Conservation (phyloP, 1,140 invertebrate genomes). For the Muscidifurax raptorellus region DNA sequence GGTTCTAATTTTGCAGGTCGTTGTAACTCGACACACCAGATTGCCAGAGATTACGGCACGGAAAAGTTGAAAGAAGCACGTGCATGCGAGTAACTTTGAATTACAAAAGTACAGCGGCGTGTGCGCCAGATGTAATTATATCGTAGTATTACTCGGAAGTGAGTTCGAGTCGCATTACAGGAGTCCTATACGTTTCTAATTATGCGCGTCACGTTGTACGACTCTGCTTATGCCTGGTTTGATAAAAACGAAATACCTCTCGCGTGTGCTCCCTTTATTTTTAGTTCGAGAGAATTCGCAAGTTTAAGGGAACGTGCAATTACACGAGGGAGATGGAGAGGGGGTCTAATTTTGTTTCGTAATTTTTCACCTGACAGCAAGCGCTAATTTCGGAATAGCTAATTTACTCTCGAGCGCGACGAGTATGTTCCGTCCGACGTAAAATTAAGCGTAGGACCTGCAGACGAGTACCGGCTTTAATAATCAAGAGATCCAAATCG, state of each 20-base stretch:
- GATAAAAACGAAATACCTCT: not conserved
- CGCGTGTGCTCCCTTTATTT: not conserved
- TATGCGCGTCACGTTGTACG: not conserved
- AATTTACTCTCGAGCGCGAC: not conserved
- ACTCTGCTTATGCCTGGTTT: not conserved
- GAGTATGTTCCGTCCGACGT: not conserved
- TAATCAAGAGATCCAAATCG: no score
- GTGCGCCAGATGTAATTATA: no score
- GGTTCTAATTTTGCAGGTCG: no score
- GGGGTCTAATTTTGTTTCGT: slow-evolving; percentile 15
- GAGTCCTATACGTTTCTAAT: not conserved
- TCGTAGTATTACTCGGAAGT: no score
- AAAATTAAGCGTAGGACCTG: not conserved
- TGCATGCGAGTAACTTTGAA: no score
- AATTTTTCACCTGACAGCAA: slow-evolving; percentile 34
- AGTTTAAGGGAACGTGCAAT: slow-evolving; percentile 7
- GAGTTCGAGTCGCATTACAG: not conserved
- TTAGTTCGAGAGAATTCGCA: not conserved
- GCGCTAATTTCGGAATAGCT: slow-evolving; percentile 25
- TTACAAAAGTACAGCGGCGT: no score
- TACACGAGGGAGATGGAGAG: no score
- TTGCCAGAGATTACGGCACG: no score
- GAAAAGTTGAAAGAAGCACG: no score
- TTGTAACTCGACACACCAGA: no score
- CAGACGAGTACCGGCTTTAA: no score